Conservation (phyloP, 37 sponge, comb jelly and placozoan genomes). For the Crambe crambe region DNA sequence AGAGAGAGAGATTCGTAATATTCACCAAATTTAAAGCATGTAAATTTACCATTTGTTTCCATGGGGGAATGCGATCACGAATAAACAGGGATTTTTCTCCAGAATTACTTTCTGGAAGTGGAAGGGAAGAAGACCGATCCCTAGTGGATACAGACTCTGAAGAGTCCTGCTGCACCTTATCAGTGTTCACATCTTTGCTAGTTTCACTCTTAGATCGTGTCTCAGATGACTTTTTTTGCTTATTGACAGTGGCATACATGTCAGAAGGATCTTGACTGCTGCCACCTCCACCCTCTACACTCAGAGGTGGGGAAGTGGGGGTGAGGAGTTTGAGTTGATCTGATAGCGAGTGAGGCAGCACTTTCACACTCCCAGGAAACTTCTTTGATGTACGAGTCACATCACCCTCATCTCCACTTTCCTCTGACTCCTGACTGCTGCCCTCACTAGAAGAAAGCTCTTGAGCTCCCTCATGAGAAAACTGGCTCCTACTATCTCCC, state of each 20-base stretch:
- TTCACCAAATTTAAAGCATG: too few species aligned
- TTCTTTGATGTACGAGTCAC: neutral
- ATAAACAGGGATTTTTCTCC: conserved; percentile 9
- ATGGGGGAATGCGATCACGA: conserved; percentile 13
- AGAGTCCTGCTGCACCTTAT: neutral
- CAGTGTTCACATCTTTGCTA: neutral
- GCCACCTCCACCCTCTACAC: too few species aligned
- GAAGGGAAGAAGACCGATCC: neutral
- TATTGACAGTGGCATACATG: conserved; percentile 7
- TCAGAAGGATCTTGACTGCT: neutral
- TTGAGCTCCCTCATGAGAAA: neutral
- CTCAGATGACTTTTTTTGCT: neutral
- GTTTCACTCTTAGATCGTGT: neutral
- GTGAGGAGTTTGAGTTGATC: conserved; percentile 36
- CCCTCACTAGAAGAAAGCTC: neutral
- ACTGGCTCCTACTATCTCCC: too few species aligned
- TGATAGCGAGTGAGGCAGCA: neutral
- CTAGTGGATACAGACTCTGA: neutral
- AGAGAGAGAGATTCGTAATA: too few species aligned
- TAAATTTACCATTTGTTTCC: conserved; percentile 45
- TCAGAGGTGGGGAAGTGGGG: conserved; percentile 2
- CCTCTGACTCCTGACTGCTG: neutral
- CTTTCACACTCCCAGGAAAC: neutral
- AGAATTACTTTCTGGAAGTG: too few species aligned
- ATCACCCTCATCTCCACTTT: neutral